A percentile compares a stretch with the other conserved stretches of the same genome.
phyloP scores from a whole-genome alignment of 2,888 invertebrate species.

The Dioctria rufipes region DNA sequence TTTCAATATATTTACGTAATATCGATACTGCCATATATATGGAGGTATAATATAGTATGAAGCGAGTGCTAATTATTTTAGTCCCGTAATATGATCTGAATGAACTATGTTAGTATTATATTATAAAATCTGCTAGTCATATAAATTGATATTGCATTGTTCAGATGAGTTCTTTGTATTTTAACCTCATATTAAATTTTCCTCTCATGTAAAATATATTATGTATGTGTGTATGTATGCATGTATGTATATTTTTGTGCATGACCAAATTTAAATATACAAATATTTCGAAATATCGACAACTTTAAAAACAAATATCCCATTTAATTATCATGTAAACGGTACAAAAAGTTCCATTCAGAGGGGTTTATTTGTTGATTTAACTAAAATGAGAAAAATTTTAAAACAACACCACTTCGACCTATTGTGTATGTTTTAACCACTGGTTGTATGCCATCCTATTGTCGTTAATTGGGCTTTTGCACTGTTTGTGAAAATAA shows the following conservation, averaged over 20 bases:
- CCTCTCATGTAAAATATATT: not conserved
- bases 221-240: not conserved
- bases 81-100: no score
- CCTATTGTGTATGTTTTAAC: constrained; percentile 27
- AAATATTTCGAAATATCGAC: not conserved
- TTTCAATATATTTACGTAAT: no score
- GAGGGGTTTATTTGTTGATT: constrained; percentile 21
- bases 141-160: no score
- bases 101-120: no score
- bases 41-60: no score
- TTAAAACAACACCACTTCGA: constrained; percentile 11
- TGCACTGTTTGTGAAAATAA: constrained; percentile 31
- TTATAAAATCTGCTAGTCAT: no score
- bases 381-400: constrained; percentile 38
- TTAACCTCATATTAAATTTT: no score
- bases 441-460: constrained; percentile 10
- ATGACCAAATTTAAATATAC: no score
- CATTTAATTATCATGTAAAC: constrained; percentile 32
- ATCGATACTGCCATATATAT: no score
- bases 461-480: constrained; percentile 25
- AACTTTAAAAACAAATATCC: constrained; percentile 12
- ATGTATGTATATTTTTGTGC: not conserved
- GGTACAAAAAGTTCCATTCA: constrained; percentile 15
- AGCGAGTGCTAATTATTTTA: no score
- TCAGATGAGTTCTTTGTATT: no score